phyloP scores from a whole-genome alignment of 2,113 vertebrate species.

The Hydropotes inermis region DNA sequence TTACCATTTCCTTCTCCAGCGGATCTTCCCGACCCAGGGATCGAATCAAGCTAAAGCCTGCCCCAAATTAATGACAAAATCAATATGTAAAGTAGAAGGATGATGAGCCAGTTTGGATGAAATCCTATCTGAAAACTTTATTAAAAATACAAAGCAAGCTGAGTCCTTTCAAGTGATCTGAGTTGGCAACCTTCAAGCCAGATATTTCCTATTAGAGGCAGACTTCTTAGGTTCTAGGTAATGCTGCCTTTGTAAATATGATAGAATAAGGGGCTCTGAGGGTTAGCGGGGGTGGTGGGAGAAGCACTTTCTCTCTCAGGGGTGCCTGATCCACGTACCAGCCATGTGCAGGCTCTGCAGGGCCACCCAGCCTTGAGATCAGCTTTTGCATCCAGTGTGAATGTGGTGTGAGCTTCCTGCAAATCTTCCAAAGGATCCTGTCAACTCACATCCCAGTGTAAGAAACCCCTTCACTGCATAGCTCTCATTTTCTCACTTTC shows the following conservation, averaged over 20 bases:
- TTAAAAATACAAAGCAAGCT: constrained; percentile 64
- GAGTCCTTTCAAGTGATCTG: constrained; percentile 57
- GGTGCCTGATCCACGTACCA: neutral
- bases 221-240: neutral
- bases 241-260: neutral
- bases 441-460: neutral
- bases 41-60: constrained; percentile 43
- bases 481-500: neutral
- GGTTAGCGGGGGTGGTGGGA: neutral
- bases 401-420: neutral
- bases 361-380: neutral
- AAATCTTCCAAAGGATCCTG: neutral
- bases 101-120: constrained; percentile 41
- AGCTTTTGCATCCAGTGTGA: neutral
- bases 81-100: neutral
- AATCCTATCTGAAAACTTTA: constrained; percentile 55
- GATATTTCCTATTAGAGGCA: neutral
- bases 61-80: constrained; percentile 60
- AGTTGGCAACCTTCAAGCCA: constrained; percentile 23
- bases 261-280: neutral
- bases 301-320: neutral
- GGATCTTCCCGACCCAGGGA: too few relatives aligned
- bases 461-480: neutral
- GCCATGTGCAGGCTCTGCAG: neutral
- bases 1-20: too few relatives aligned